Evolutionary conservation across 1,140 invertebrate species (phyloP).

Genomic region (Grapholita molesta): DNA sequence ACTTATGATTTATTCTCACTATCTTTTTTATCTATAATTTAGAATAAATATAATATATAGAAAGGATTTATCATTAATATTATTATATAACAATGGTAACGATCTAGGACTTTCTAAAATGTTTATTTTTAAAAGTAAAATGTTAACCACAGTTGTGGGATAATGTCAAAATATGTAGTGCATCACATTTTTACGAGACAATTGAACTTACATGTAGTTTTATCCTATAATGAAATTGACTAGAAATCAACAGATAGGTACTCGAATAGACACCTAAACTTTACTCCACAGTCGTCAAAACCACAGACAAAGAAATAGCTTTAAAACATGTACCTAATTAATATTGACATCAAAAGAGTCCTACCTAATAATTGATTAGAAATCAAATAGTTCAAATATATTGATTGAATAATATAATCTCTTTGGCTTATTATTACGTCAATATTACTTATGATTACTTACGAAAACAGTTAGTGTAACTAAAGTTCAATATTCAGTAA

Average conservation of each 20-base stretch:
- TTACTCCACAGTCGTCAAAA: neutral
- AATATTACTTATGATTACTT: constrained; percentile 3
- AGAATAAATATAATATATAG: constrained; percentile 22
- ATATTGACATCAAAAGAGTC: constrained; percentile 34
- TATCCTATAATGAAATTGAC: constrained; percentile 46
- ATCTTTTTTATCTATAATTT: constrained; percentile 40
- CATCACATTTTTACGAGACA: neutral
- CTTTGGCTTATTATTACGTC: constrained; percentile 28
- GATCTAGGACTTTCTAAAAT: neutral
- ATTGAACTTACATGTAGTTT: constrained; percentile 9
- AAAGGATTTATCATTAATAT: constrained; percentile 14
- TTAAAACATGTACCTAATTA: constrained; percentile 21
- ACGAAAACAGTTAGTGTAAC: neutral
- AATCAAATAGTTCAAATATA: constrained; percentile 26
- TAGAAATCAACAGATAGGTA: constrained; percentile 42
- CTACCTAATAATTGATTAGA: constrained; percentile 22
- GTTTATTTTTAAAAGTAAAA: neutral
- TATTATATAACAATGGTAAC: neutral
- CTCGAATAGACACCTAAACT: constrained; percentile 25
- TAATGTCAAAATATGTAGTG: neutral
- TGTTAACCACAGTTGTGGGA: neutral
- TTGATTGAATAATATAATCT: constrained; percentile 23
- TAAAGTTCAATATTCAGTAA: constrained; percentile 9
- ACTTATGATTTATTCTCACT: constrained; percentile 54
- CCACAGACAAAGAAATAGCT: constrained; percentile 16